These are phyloP conservation scores for Pipistrellus pygmaeus DNA, from an alignment of 2,797 vertebrate genomes.

Conservation along the genomic window DNA sequence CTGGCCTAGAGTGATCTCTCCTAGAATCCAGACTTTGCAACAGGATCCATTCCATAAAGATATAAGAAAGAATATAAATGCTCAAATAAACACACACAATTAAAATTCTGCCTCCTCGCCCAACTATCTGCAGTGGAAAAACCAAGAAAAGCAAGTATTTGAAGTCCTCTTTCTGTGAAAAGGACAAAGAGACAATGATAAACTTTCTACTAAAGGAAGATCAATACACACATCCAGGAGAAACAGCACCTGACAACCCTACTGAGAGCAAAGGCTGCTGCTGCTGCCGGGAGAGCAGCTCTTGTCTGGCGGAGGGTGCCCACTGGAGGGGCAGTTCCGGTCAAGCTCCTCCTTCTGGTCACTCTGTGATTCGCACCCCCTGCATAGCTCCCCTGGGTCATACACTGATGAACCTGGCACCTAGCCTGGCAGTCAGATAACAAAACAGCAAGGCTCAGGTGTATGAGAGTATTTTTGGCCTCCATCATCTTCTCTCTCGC, in stretches of 20 bases:
- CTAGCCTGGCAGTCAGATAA: background rate
- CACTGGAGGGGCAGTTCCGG: background rate
- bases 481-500: background rate
- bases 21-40: background rate
- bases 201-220: slow-evolving; percentile 40
- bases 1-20: background rate
- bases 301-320: background rate
- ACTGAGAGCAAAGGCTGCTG: background rate
- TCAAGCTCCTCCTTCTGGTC: background rate
- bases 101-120: slow-evolving; percentile 15
- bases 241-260: background rate
- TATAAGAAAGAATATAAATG: background rate
- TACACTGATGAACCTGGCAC: background rate
- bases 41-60: background rate
- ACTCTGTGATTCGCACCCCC: background rate
- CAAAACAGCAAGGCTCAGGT: slow-evolving; percentile 1
- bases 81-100: background rate
- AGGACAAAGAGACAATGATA: background rate
- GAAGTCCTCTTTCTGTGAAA: background rate
- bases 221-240: background rate
- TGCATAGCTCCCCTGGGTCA: background rate
- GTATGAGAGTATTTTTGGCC: background rate
- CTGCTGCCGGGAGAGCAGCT: background rate
- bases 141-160: background rate
- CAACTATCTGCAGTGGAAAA: background rate